Evolutionary conservation across 2,888 invertebrate genomes (phyloP).

Genomic region (Epinotia demarniana): DNA sequence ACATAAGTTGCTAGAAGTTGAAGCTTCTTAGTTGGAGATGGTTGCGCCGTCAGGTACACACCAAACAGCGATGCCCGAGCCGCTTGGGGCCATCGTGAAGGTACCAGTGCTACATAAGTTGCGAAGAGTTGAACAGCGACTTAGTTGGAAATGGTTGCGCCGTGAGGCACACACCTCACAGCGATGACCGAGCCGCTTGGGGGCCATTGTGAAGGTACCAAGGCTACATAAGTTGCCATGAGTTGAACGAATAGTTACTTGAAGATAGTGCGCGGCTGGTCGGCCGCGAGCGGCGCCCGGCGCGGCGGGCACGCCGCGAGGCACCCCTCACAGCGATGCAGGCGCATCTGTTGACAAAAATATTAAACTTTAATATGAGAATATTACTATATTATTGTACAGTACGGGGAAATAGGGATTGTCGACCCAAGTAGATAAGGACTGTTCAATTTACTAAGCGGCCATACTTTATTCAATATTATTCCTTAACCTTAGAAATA

Average conservation of each 20-base stretch:
- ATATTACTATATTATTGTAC: too few relatives aligned
- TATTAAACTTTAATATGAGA: too few relatives aligned
- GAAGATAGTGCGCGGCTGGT: slow-evolving; percentile 13
- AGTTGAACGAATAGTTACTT: slow-evolving; percentile 24
- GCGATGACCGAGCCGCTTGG: neutral
- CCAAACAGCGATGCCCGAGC: neutral
- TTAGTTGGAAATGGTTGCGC: slow-evolving; percentile 21
- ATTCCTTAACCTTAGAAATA: too few relatives aligned
- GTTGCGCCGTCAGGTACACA: too few relatives aligned
- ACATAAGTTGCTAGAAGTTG: neutral
- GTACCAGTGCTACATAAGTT: neutral
- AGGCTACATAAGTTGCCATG: slow-evolving; percentile 40
- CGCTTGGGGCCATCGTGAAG: neutral
- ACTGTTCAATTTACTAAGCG: too few relatives aligned
- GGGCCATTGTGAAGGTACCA: slow-evolving; percentile 49
- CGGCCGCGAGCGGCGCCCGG: slow-evolving; percentile 4
- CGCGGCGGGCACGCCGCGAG: slow-evolving; percentile 1
- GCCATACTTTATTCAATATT: too few relatives aligned
- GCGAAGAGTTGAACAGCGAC: slow-evolving; percentile 15
- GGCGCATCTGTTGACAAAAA: too few relatives aligned
- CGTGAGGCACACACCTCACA: too few relatives aligned
- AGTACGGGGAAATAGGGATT: too few relatives aligned
- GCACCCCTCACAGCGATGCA: neutral
- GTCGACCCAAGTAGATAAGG: too few relatives aligned
- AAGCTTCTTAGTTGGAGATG: neutral